Evolutionary conservation across 2,113 vertebrate genomes (phyloP).

Genomic region (Heterochromis multidens): DNA sequence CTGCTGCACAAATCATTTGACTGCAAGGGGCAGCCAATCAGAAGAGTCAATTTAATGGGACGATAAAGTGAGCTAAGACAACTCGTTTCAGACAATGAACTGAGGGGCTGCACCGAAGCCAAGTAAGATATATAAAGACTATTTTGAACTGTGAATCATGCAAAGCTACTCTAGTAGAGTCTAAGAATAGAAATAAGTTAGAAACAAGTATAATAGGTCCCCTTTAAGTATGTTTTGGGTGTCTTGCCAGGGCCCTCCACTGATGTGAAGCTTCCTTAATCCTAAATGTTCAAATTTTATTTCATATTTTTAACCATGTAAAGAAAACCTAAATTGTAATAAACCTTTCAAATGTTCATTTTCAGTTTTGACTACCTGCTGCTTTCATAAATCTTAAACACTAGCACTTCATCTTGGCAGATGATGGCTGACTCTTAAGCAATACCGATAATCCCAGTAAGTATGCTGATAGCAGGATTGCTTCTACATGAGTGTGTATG

Average conservation of each 20-base stretch:
- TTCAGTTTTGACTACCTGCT: no score
- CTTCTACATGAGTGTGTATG: background rate
- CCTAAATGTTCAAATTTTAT: no score
- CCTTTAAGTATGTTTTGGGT: background rate
- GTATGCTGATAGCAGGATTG: background rate
- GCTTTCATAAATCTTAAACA: background rate
- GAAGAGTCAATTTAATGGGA: background rate
- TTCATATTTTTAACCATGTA: no score
- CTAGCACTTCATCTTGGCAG: no score
- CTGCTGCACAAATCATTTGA: no score
- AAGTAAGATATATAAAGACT: background rate
- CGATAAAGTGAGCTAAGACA: fast-evolving
- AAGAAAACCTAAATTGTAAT: background rate
- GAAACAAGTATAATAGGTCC: background rate
- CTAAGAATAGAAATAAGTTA: background rate
- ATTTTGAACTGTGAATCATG: background rate
- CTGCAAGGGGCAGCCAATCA: no score
- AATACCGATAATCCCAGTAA: background rate
- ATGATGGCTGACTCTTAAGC: background rate
- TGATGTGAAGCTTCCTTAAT: background rate
- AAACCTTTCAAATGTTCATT: background rate
- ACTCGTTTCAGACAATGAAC: background rate
- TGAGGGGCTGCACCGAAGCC: background rate
- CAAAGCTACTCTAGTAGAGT: background rate
- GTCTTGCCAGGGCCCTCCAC: background rate